Percentiles rank a stretch among this genome's conserved stretches.
phyloP scores from a whole-genome alignment of 2,797 vertebrate species.

The Lacerta agilis region DNA sequence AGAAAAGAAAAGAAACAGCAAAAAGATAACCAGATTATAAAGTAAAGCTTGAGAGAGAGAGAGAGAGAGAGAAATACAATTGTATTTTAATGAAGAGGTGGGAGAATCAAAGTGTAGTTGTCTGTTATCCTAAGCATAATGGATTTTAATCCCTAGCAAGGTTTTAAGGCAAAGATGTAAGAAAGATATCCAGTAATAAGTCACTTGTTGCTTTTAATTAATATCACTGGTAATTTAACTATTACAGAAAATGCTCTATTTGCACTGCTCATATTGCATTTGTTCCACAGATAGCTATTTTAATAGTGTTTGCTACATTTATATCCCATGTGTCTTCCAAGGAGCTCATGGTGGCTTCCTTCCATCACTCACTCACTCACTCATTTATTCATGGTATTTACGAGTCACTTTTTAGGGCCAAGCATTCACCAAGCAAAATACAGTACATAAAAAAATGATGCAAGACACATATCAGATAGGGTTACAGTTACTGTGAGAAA shows the following conservation, averaged over 20 bases:
- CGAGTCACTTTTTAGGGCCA: not conserved
- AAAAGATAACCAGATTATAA: slow-evolving; percentile 1
- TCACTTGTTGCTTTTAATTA: not conserved
- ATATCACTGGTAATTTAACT: not conserved
- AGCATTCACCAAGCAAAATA: not conserved
- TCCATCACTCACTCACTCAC: not conserved
- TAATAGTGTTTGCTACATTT: not conserved
- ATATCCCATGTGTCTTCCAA: not conserved
- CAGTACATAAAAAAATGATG: too few relatives aligned
- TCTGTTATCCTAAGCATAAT: not conserved
- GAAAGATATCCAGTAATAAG: not conserved
- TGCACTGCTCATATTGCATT: not conserved
- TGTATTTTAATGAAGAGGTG: not conserved
- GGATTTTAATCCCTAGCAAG: not conserved
- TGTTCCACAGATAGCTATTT: not conserved
- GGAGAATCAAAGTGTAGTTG: not conserved
- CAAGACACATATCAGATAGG: too few relatives aligned
- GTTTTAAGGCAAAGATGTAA: not conserved
- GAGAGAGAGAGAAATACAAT: not conserved
- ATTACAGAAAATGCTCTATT: too few relatives aligned
- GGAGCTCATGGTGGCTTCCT: too few relatives aligned
- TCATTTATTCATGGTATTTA: not conserved
- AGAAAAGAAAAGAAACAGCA: not conserved
- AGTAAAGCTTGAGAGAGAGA: not conserved
- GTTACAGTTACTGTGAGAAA: too few relatives aligned